Conservation (phyloP, 2,113 vertebrate genomes). For the Picathartes gymnocephalus region DNA sequence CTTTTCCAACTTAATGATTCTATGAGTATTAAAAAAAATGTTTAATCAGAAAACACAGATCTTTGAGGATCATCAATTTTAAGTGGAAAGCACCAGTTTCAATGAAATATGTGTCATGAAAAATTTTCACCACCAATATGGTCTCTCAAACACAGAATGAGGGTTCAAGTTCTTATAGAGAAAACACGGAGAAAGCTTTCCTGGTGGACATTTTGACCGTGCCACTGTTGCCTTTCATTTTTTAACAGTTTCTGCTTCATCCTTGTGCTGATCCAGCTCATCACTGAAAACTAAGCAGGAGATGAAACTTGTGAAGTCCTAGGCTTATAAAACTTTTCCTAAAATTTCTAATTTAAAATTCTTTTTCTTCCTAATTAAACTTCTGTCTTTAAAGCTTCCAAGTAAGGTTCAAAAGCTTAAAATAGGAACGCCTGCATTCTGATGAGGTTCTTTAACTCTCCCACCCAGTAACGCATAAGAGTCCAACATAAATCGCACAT, state of each 20-base stretch:
- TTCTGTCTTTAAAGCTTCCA: not conserved
- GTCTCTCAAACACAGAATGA: not conserved
- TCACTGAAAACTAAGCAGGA: not conserved
- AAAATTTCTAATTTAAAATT: not conserved
- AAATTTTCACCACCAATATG: not conserved
- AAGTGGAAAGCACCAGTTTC: not conserved
- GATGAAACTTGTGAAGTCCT: accelerated
- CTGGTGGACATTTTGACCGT: not conserved
- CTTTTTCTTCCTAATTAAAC: not conserved
- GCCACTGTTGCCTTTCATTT: not conserved
- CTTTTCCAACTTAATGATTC: not conserved
- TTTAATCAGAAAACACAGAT: not conserved
- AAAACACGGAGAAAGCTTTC: not conserved
- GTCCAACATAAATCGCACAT: constrained; percentile 22
- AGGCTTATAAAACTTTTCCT: not conserved
- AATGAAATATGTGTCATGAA: not conserved
- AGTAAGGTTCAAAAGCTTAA: not conserved
- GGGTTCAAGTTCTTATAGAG: not conserved
- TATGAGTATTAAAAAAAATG: not conserved
- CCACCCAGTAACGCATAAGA: not conserved
- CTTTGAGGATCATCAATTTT: not conserved
- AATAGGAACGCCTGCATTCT: not conserved
- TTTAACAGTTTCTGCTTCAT: not conserved
- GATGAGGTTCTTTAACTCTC: not conserved
- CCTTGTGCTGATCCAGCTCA: not conserved